These are phyloP conservation scores for Tinea semifulvella DNA, from an alignment of 2,888 invertebrate species.

Conservation along the genomic window DNA sequence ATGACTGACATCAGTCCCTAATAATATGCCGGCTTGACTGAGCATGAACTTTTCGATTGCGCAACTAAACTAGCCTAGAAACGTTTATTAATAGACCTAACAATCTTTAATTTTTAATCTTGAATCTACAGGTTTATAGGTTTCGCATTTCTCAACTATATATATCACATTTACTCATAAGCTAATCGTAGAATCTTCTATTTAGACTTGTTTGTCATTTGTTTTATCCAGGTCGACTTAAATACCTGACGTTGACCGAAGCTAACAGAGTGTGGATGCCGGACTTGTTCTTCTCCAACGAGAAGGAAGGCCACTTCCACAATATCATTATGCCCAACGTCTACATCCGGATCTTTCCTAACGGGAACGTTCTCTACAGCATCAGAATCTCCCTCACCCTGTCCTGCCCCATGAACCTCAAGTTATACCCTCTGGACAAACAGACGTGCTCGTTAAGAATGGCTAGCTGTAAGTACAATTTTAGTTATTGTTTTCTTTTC, in stretches of 20 bases:
- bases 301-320: slow-evolving; percentile 97
- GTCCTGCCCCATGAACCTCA: slow-evolving; percentile 97
- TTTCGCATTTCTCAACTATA: too few relatives aligned
- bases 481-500: too few relatives aligned
- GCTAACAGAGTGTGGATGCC: slow-evolving; percentile 98
- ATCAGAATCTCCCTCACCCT: slow-evolving; percentile 96
- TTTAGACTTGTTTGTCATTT: not conserved
- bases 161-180: too few relatives aligned
- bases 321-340: slow-evolving; percentile 98
- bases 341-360: slow-evolving; percentile 94
- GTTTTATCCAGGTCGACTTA: slow-evolving; percentile 74
- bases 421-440: slow-evolving; percentile 94
- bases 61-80: too few relatives aligned
- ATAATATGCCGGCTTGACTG: too few relatives aligned
- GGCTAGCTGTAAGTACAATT: slow-evolving; percentile 96
- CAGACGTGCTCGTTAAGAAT: slow-evolving; percentile 94
- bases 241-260: slow-evolving; percentile 92
- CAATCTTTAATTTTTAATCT: too few relatives aligned
- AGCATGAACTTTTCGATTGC: too few relatives aligned
- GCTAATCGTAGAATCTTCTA: too few relatives aligned
- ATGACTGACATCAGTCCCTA: too few relatives aligned
- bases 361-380: slow-evolving; percentile 95
- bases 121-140: too few relatives aligned
- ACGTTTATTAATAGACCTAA: too few relatives aligned
- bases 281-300: slow-evolving; percentile 97